Evolutionary conservation across 2,797 vertebrate species (phyloP).

Genomic region (Typhlichthys eigenmanni): DNA sequence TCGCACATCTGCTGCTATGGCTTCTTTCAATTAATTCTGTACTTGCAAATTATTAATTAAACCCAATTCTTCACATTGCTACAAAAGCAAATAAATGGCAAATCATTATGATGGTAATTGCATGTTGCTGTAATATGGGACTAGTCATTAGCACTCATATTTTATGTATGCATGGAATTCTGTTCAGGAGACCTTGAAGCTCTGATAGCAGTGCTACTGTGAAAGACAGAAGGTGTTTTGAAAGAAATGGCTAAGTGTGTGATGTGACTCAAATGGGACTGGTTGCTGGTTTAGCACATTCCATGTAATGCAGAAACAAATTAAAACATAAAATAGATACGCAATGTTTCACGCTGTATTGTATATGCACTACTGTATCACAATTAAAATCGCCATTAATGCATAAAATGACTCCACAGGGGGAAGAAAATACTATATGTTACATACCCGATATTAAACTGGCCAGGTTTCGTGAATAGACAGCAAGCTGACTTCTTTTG

Average conservation of each 20-base stretch:
- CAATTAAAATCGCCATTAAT: too few species aligned
- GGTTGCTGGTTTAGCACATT: too few species aligned
- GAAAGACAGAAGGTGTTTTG: constrained; percentile 24
- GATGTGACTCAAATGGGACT: not conserved
- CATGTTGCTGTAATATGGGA: constrained; percentile 67
- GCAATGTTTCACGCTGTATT: too few species aligned
- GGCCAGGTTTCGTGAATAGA: too few species aligned
- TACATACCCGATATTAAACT: too few species aligned
- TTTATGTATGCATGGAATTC: constrained; percentile 67
- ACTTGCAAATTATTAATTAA: constrained; percentile 72
- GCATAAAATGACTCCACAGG: too few species aligned
- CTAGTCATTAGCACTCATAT: constrained; percentile 74
- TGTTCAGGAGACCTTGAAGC: constrained; percentile 50
- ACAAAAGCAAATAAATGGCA: constrained; percentile 69
- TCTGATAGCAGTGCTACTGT: constrained; percentile 25
- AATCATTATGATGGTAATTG: constrained; percentile 76
- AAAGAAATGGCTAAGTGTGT: not conserved
- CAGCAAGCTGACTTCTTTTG: too few species aligned
- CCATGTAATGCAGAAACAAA: too few species aligned
- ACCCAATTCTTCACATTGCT: constrained; percentile 64
- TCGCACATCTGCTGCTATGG: constrained; percentile 43
- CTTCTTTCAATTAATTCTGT: constrained; percentile 68
- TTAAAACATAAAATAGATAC: too few species aligned
- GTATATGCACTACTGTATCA: too few species aligned
- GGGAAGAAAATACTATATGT: too few species aligned